Percentiles rank a stretch among this genome's conserved stretches.
phyloP scores from a whole-genome alignment of 30 jellyfish, hydroid and myxozoan genomes.

The Hydractinia symbiolongicarpus region DNA sequence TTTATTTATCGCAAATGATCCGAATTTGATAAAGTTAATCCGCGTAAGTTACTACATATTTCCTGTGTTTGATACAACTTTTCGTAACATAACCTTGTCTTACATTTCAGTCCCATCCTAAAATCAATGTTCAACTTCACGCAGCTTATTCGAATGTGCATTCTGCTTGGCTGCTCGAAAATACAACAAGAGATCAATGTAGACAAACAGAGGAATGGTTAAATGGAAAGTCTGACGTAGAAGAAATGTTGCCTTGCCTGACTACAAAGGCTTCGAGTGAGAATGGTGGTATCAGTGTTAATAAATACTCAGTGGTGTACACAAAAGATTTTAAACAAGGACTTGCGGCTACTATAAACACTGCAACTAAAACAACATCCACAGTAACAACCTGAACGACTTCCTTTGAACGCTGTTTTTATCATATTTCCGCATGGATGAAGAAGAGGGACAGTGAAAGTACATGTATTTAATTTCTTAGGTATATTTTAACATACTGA shows the following conservation, averaged over 20 bases:
- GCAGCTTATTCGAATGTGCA: conserved; percentile 38
- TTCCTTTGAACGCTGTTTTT: no score
- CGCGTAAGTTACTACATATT: no score
- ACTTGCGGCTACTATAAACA: background rate
- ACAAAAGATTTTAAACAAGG: conserved; percentile 24
- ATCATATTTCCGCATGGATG: no score
- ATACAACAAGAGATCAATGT: conserved; percentile 84
- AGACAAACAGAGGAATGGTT: conserved; percentile 81
- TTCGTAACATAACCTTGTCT: background rate
- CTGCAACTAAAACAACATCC: no score
- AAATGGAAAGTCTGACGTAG: conserved; percentile 48
- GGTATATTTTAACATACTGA: no score
- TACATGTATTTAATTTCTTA: no score
- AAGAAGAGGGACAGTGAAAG: no score
- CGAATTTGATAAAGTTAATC: no score
- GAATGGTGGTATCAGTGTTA: conserved; percentile 56
- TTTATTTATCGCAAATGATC: no score
- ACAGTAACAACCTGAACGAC: no score
- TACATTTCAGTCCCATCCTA: conserved; percentile 49
- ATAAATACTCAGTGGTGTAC: conserved; percentile 56
- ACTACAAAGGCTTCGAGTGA: conserved; percentile 39
- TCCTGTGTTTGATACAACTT: background rate
- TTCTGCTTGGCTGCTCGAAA: conserved; percentile 76
- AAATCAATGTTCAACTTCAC: conserved; percentile 50
- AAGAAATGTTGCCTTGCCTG: conserved; percentile 61